Evolutionary conservation across 1,140 invertebrate genomes (phyloP).

Genomic region (Archegozetes longisetosus): DNA sequence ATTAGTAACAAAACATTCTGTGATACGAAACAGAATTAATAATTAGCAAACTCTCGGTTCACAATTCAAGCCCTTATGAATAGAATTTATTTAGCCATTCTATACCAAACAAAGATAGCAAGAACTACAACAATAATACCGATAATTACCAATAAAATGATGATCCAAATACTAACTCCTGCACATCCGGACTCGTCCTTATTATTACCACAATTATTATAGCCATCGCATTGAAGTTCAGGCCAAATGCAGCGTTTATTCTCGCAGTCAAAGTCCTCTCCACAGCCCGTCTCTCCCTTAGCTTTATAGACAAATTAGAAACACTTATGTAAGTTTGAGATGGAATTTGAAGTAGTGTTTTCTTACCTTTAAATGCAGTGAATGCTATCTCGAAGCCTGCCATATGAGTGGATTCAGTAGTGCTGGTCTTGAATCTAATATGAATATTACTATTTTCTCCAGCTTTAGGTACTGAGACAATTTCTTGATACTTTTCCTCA

Average conservation of each 20-base stretch:
- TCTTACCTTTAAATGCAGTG: slow-evolving; percentile 5
- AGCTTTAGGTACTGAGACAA: not conserved
- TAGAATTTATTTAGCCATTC: slow-evolving; percentile 7
- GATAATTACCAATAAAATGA: not conserved
- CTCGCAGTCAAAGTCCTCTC: slow-evolving; percentile 4
- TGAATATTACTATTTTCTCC: not conserved
- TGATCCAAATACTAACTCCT: slow-evolving; percentile 6
- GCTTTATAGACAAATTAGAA: not conserved
- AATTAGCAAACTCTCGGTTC: no score
- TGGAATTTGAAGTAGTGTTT: not conserved
- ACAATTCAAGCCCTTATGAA: no score
- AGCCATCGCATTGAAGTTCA: slow-evolving; percentile 5
- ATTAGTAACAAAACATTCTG: no score
- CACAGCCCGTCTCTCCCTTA: not conserved
- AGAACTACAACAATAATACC: slow-evolving; percentile 10
- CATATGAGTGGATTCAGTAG: not conserved
- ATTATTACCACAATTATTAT: slow-evolving; percentile 11
- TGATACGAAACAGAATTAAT: no score
- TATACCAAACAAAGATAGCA: slow-evolving; percentile 3
- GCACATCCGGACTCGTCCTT: slow-evolving; percentile 8
- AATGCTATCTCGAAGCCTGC: slow-evolving; percentile 10
- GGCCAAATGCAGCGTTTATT: slow-evolving; percentile 7
- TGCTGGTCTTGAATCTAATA: not conserved
- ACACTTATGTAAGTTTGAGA: not conserved
- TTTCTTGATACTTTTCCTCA: not conserved